Evolutionary conservation across 2,113 vertebrate genomes (phyloP).

Genomic region (Platysteira castanea): DNA sequence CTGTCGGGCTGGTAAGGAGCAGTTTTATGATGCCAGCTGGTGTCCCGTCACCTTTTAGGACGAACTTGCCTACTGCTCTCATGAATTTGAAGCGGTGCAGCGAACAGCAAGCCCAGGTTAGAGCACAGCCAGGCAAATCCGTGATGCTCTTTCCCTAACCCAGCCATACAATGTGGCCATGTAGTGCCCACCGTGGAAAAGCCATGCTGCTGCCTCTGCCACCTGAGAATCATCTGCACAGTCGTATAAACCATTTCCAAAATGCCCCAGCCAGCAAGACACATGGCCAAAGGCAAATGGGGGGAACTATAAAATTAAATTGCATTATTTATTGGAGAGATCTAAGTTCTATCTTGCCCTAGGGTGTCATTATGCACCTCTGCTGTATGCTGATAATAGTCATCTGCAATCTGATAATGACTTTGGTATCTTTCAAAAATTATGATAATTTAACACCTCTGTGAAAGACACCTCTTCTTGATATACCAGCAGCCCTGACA

Average conservation of each 20-base stretch:
- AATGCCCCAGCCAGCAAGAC: background rate
- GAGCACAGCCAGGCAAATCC: background rate
- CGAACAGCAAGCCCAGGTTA: background rate
- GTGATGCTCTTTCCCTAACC: background rate
- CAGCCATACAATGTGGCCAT: background rate
- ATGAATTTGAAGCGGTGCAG: background rate
- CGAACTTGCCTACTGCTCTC: background rate
- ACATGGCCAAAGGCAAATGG: background rate
- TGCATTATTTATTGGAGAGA: constrained; percentile 55
- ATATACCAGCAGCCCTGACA: background rate
- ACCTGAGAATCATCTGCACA: background rate
- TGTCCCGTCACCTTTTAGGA: background rate
- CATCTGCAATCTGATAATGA: constrained; percentile 25
- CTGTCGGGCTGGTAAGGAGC: background rate
- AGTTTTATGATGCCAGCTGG: background rate
- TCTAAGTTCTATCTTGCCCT: constrained; percentile 34
- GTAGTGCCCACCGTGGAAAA: background rate
- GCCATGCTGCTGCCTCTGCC: background rate
- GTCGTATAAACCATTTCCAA: background rate
- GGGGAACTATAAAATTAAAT: constrained; percentile 50
- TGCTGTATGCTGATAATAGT: constrained; percentile 11
- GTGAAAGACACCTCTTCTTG: background rate
- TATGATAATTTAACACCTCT: background rate
- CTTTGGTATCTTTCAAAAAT: constrained; percentile 3
- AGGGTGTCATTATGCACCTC: constrained; percentile 49